Base-by-base conservation (phyloP, 2,888 invertebrate genomes). In the Zygogramma bicolorata region DNA sequence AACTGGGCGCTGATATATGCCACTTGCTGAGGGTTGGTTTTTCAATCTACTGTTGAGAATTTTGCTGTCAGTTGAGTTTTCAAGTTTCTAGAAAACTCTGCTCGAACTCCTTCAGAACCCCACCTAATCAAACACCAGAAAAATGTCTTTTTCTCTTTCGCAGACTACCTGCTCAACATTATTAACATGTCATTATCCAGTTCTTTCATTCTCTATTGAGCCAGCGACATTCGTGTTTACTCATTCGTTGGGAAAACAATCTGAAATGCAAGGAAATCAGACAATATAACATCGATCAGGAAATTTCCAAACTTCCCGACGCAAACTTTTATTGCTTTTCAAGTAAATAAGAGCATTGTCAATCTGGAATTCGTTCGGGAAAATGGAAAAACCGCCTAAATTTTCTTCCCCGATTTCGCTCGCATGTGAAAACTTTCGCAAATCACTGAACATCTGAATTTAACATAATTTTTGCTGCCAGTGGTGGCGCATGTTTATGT, bases 341-440 rank as follows among this genome's bases (percentile, higher is more conserved):
- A 68, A 75, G 75, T 73, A 71, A 73, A 75, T 75, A 75, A 70
- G 63, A 67, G 67, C 73, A 73, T 73, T 73, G 73, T 73, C 68
- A 63, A 70, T 63, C 70, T 63, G 18, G 38, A 53, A 27, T 53
- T 53, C 25, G 53, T 53, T 53, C 53, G 53, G 27, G 53, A 53
- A 53, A 53, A 27, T 53, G 53, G 25, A 53, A 53, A 53, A 53
- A 53, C 53, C 53, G 25, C 53, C 27, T 5, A 22, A 27, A 53
- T 53, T 25, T 46, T 27, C 53, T 27, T 3, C 15, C 13, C 53
- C 27, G 53, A 53, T 0, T 22, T 27, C 27, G 13, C 15, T 53
- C 53, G 53, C 53, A 53, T 27, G 53, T 10, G 53, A 27, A 53
- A 53, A 53, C 53, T 53, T 53, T 25, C 27, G 7, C 53, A 53